Base-by-base conservation (phyloP, 2,888 invertebrate genomes). In the Drosophila paranaensis region DNA sequence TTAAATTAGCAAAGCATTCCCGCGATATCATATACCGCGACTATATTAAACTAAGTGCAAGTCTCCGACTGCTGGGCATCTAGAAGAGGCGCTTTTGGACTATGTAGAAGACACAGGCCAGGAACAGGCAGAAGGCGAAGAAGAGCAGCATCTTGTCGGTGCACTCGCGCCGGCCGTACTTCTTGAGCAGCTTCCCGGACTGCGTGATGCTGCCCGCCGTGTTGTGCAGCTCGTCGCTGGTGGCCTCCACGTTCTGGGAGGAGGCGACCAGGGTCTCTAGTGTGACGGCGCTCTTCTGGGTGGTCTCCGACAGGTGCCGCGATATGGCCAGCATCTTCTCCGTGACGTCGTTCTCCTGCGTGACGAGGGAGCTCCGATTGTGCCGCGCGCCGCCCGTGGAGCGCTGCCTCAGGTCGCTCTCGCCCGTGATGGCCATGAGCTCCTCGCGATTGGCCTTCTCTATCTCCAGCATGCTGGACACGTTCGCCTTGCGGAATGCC, bases 111-210 rank as follows among this genome's bases (percentile, higher is more conserved):
- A 98, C 98, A 81, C 98, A 98, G 14, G 97, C 97, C 79, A 97
- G 93, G 92, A 98, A 98, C 93, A 98, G 97, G 6, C 95, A 94
- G 92, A 98, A 96, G 68, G 97, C 97, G 90, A 98, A 95, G 82
- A 96, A 95, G 91, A 98, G 95, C 10, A 99, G 94, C 65, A 98
- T 95, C 94, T 98, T 98, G 91, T 99, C 99, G 0, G 99, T 99
- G 77, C 98, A 96, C 93, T 99, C 99, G 42, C 99, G 94, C 60
- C 98, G 94, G 4, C 97, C 97, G 91, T 98, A 99, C 93, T 99
- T 99, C 63, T 97, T 97, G 50, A 99, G 93, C 10, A 99, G 94
- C 92, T 98, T 98, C 77, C 97, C 96, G 0, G 98, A 98, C 90
- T 97, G 98, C 33, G 96, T 94, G 81, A 98, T 98, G 30, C 96